Base-by-base conservation (phyloP, 2,113 vertebrate species). In the Zingel zingel region DNA sequence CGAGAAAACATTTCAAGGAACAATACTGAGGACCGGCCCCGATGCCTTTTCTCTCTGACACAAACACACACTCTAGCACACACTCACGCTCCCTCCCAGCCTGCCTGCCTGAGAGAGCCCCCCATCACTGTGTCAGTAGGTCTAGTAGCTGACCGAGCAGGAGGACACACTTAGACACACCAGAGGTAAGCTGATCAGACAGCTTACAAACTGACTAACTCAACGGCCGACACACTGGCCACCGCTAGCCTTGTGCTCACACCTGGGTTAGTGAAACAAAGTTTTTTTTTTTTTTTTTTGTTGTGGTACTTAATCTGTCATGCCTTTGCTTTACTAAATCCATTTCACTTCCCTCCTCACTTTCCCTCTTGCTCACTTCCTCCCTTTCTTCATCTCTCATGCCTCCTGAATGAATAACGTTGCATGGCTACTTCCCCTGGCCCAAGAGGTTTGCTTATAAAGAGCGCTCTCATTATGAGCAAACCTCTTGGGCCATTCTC, bases 61-160 rank as follows among this genome's bases (percentile, higher is more conserved):
- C 67, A 75, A 62, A 87, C 71, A 63, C 80, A 71, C 86, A 54
- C 62, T 25, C 57, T 47, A n/a, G 74, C 62, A 68, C 68, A 51
- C 56, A 69, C 33, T 25, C 50, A 39, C 59, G 14, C 81, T 21
- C 79, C 57, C 68, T 74, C 61, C 84, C 83, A 65, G 79, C 80
- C 85, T 57, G 77, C 80, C 85, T 57, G 72, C 77, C 82, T 78
- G 70, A 94, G 91, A 93, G 91, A 92, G n/a, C n/a, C 83, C 91
- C 72, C 85, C 83, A 86, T 84, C 92, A 94, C 92, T 94, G 92
- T 93, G 94, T 92, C 92, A 85, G 83, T 75, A 62, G 65, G 70
- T 72, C 81, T 78, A 77, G 85, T 79, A 82, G 82, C 89, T 86
- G 81, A 83, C 84, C 45, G 21, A 88, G 83, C 83, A 69, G 74